Percentiles rank a stretch among this genome's conserved stretches.
Conservation (phyloP, 2,113 vertebrate genomes). For the Synodontis membranacea region DNA sequence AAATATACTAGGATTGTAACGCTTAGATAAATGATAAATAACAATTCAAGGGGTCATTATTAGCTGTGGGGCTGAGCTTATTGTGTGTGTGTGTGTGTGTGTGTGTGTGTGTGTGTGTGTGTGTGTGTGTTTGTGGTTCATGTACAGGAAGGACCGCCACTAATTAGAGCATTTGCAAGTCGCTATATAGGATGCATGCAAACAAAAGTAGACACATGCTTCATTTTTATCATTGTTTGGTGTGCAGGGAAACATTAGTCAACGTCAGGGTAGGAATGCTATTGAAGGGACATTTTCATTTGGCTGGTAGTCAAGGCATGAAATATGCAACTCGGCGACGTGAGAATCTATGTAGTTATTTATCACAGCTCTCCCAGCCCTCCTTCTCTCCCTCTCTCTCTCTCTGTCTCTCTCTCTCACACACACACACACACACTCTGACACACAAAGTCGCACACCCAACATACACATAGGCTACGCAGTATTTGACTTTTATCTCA, state of each 20-base stretch:
- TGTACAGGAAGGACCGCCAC: background rate
- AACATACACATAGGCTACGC: background rate
- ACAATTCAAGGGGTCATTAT: background rate
- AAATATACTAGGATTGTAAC: background rate
- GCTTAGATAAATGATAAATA: background rate
- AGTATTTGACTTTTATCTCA: conserved; percentile 1
- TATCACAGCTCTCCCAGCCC: conserved; percentile 19
- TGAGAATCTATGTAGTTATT: conserved; percentile 46
- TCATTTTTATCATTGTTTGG: conserved; percentile 18
- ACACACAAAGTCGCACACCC: too few species aligned
- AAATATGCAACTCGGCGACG: conserved; percentile 42
- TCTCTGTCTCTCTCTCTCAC: background rate
- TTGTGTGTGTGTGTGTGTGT: background rate
- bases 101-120: conserved; percentile 10
- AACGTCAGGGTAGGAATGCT: conserved; percentile 24
- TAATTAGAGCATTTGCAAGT: background rate
- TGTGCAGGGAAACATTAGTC: conserved; percentile 41
- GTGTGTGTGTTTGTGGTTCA: background rate
- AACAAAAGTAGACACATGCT: conserved; percentile 3
- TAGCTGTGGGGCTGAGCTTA: background rate
- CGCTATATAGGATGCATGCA: background rate
- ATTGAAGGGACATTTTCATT: conserved; percentile 43
- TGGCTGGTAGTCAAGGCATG: conserved; percentile 41
- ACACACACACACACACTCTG: background rate
- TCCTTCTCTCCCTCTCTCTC: background rate